phyloP scores from a whole-genome alignment of 2,113 vertebrate genomes.

The Brienomyrus longianalis region DNA sequence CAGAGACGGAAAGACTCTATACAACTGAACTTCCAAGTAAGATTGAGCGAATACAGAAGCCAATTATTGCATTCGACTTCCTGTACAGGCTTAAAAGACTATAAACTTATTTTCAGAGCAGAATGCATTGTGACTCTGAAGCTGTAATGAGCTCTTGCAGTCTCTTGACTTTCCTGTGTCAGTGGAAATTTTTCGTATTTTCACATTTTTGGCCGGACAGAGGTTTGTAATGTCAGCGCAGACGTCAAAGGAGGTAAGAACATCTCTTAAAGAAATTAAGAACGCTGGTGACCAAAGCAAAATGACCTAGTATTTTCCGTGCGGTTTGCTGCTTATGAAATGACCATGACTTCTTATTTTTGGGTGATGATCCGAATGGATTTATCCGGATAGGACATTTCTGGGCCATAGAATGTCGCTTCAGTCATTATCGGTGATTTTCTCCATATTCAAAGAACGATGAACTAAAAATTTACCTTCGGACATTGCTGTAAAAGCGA shows the following conservation, averaged over 20 bases:
- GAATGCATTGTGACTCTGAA: background rate
- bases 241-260: background rate
- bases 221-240: background rate
- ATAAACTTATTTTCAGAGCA: too few species aligned
- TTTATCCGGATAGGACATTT: background rate
- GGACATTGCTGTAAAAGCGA: background rate
- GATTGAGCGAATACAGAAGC: background rate
- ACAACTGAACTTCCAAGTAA: background rate
- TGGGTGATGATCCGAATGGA: background rate
- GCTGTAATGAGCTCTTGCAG: background rate
- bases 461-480: background rate
- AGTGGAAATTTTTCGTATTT: background rate
- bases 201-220: background rate
- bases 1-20: background rate
- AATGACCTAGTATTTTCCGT: conserved; percentile 1
- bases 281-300: background rate
- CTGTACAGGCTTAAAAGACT: background rate
- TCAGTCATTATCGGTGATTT: background rate
- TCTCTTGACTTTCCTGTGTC: background rate
- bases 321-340: background rate
- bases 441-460: background rate
- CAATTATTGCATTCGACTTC: background rate
- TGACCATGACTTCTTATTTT: background rate
- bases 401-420: background rate
- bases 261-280: conserved; percentile 1